Evolutionary conservation across 2,113 vertebrate species (phyloP).

Genomic region (Ceratotherium simum): DNA sequence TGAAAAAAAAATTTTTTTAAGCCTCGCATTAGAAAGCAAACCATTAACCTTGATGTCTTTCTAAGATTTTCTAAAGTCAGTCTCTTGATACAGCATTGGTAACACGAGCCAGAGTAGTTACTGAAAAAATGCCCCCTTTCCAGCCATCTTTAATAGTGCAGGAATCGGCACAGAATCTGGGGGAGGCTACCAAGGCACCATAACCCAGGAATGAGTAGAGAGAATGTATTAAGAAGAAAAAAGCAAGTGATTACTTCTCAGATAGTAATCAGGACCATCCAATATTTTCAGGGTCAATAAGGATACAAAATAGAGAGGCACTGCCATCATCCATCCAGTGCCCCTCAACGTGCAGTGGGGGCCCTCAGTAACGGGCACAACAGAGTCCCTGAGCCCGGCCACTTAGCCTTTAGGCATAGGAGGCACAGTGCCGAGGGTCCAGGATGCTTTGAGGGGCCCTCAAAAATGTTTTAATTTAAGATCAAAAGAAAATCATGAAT

Average conservation of each 20-base stretch:
- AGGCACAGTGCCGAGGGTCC: background rate
- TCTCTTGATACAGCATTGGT: too few relatives aligned
- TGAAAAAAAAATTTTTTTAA: background rate
- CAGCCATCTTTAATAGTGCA: background rate
- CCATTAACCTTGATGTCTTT: background rate
- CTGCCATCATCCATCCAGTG: accelerated
- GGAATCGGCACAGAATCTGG: background rate
- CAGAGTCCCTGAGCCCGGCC: background rate
- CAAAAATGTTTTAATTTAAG: background rate
- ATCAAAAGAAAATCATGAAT: background rate
- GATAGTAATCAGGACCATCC: background rate
- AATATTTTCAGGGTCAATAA: background rate
- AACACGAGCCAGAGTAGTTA: background rate
- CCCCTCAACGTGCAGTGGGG: background rate
- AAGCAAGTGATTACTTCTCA: background rate
- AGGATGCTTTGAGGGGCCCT: background rate
- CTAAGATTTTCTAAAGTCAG: conserved; percentile 62
- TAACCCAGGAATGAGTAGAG: background rate
- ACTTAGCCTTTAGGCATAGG: background rate
- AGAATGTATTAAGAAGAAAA: background rate
- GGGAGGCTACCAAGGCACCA: background rate
- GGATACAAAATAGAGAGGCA: background rate
- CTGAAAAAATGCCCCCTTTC: background rate
- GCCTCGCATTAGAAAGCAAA: conserved; percentile 18
- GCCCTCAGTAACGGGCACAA: background rate